These are phyloP conservation scores for Cygnus atratus DNA, from an alignment of 2,113 vertebrate genomes.

Conservation along the genomic window DNA sequence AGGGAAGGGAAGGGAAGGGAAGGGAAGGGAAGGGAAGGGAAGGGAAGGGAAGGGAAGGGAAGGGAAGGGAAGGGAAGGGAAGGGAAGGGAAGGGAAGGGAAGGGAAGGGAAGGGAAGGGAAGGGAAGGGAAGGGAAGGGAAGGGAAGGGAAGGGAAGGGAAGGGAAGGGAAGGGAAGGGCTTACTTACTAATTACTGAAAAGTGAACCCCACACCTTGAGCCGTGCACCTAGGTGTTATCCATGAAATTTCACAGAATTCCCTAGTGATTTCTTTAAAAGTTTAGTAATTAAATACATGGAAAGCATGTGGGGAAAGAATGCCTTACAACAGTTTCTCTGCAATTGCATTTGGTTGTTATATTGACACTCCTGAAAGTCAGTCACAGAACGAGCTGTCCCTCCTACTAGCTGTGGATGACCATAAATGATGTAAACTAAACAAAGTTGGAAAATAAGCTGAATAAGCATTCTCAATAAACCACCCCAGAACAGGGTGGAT, in stretches of 20 bases:
- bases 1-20: background rate
- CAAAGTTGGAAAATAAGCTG: accelerated
- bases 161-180: no score
- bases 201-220: accelerated
- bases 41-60: background rate
- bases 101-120: background rate
- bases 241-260: background rate
- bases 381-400: accelerated
- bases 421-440: accelerated
- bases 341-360: background rate
- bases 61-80: background rate
- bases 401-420: accelerated
- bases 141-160: background rate
- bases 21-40: background rate
- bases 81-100: background rate
- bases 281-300: background rate
- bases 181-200: accelerated
- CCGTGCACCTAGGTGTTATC: accelerated
- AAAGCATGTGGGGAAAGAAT: accelerated
- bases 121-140: no score
- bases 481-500: accelerated
- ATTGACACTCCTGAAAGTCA: no score
- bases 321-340: background rate
- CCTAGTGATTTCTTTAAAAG: background rate
- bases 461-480: background rate